phyloP scores from a whole-genome alignment of 2,113 vertebrate species.

The Sinocyclocheilus maitianheensis region DNA sequence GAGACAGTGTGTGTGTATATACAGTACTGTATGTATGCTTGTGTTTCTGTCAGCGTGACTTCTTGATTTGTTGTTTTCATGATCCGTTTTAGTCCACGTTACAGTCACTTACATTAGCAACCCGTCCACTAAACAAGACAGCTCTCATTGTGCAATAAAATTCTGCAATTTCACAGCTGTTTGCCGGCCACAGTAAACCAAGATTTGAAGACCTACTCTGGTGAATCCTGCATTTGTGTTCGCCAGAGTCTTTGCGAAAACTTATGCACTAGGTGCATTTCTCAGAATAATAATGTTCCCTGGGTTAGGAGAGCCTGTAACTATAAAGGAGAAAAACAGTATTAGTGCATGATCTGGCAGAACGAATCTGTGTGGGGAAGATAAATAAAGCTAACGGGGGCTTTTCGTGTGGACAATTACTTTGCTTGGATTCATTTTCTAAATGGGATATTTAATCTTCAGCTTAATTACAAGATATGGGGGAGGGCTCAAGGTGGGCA shows the following conservation, averaged over 20 bases:
- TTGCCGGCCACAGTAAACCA: neutral
- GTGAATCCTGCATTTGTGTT: neutral
- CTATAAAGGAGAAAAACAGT: constrained; percentile 37
- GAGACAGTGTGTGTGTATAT: neutral
- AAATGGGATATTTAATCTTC: constrained; percentile 30
- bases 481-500: neutral
- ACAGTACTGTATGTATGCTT: neutral
- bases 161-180: constrained; percentile 22
- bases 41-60: neutral
- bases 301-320: constrained; percentile 35
- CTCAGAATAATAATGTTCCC: constrained; percentile 32
- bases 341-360: constrained; percentile 32
- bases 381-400: constrained; percentile 32
- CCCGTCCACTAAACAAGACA: neutral
- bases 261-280: constrained; percentile 8
- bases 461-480: constrained; percentile 20
- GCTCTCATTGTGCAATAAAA: constrained; percentile 7
- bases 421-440: constrained; percentile 27
- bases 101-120: neutral
- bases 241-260: constrained; percentile 5
- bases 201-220: constrained; percentile 9
- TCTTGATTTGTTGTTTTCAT: neutral
- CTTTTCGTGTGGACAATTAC: constrained; percentile 14
- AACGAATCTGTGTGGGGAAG: constrained; percentile 19
- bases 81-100: neutral